Percentiles rank a stretch among this genome's conserved stretches.
phyloP scores from a whole-genome alignment of 2,888 invertebrate genomes.

The Leptogaster cylindrica region DNA sequence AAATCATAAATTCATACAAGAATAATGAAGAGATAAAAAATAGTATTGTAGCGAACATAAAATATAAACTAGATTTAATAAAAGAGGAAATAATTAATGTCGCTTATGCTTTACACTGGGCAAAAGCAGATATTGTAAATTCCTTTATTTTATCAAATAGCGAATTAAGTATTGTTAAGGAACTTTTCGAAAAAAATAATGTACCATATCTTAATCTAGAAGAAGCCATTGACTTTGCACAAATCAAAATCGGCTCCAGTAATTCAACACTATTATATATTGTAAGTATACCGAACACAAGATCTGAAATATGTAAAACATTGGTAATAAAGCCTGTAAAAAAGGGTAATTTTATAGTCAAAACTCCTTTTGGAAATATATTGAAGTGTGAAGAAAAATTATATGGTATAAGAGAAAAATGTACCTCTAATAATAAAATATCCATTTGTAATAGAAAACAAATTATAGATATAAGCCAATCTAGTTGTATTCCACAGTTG shows the following conservation, averaged over 20 bases:
- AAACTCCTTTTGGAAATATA: neutral
- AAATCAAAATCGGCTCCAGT: conserved; percentile 2
- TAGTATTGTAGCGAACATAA: neutral
- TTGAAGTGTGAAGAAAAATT: neutral
- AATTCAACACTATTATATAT: neutral
- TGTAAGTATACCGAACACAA: conserved; percentile 8
- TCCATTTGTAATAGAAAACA: conserved; percentile 14
- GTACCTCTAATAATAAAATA: neutral
- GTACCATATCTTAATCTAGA: conserved; percentile 6
- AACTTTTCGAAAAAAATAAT: conserved; percentile 5
- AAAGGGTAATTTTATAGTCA: neutral
- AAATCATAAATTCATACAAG: conserved; percentile 5
- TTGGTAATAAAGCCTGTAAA: neutral
- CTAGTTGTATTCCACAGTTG: neutral
- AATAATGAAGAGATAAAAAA: neutral
- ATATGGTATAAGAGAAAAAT: conserved; percentile 12
- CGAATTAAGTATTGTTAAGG: conserved; percentile 10
- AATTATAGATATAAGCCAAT: conserved; percentile 3
- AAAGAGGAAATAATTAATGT: conserved; percentile 5
- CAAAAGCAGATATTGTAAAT: conserved; percentile 7
- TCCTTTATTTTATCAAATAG: conserved; percentile 5
- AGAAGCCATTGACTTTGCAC: conserved; percentile 5
- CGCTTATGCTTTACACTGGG: neutral
- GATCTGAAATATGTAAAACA: neutral
- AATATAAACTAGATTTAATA: conserved; percentile 6